Evolutionary conservation across 2,113 vertebrate species (phyloP), one percentile per base, ranked within the genome.

Genomic region (Alectura lathami): DNA sequence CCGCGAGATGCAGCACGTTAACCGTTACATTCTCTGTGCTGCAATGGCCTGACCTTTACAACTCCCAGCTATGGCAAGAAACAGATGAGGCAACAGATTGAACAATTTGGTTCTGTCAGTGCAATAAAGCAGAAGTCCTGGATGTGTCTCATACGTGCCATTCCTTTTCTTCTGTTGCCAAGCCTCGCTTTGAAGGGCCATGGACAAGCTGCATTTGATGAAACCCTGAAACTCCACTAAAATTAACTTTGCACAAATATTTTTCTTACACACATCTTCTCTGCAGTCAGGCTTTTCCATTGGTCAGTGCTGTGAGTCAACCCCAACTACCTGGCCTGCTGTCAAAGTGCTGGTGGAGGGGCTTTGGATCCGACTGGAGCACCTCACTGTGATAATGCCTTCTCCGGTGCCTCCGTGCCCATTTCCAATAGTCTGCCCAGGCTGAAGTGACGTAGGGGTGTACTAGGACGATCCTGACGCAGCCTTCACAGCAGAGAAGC

Each of bases 121-220:
- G 95, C 96, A 96, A 96, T 96, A 96, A 96, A 96, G 96, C 96
- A 96, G 96, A 96, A 96, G 92, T 96, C 96, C 96, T 96, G 95
- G 94, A 96, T 96, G 93, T 90, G 13, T 88, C 94, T 93, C 91
- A 47, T 92, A 88, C 43, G 80, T 96, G 95, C 96, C 96, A 96
- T 96, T 86, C 80, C 92, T 86, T n/a, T 34, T 47, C 92, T 83
- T 26, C 60, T 6, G 80, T 83, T 95, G 95, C 96, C 95, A 96
- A 94, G 83, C 13, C 23, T 20, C 6, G 91, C 89, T 94, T 40
- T 80, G 94, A 92, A 93, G 93, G 96, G 73, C 95, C 92, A 60
- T 0, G 69, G 91, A 86, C 73, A 64, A 81, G 34, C 60, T 15
- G 38, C 67, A 70, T 75, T 77, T 22, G 17, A 38, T 63, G 26